A percentile compares a stretch with the other conserved stretches of the same genome.
phyloP scores from a whole-genome alignment of 1,140 invertebrate genomes.

The Gryon sp. region DNA sequence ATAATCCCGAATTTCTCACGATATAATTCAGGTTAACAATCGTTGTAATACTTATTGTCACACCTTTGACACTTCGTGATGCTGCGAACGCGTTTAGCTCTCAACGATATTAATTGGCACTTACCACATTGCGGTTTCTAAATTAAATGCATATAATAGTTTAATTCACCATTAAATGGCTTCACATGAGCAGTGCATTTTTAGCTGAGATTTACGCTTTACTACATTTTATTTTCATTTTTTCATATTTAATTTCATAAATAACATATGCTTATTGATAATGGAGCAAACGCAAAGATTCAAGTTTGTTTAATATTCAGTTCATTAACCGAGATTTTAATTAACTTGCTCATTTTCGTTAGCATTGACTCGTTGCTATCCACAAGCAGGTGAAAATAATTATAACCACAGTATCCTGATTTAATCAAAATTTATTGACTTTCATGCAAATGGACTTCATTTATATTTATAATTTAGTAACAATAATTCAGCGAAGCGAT shows the following conservation, averaged over 20 bases:
- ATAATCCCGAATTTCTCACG: constrained; percentile 54
- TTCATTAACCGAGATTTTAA: constrained; percentile 5
- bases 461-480: constrained; percentile 6
- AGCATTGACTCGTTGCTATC: constrained; percentile 14
- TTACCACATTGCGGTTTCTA: constrained; percentile 6
- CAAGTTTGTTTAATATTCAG: too few relatives aligned
- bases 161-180: too few relatives aligned
- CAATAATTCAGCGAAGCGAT: constrained; percentile 8
- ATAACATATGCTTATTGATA: too few relatives aligned
- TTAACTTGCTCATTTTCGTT: background rate
- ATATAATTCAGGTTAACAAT: constrained; percentile 52
- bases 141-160: background rate
- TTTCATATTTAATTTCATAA: background rate
- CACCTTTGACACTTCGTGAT: constrained; percentile 37
- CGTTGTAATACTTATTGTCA: constrained; percentile 47
- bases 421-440: constrained; percentile 22
- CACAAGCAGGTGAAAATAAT: constrained; percentile 15
- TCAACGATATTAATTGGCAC: constrained; percentile 26
- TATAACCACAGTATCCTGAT: constrained; percentile 10
- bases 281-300: too few relatives aligned
- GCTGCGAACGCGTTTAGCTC: background rate
- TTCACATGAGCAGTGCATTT: too few relatives aligned
- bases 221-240: background rate
- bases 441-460: constrained; percentile 2
- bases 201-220: too few relatives aligned